phyloP scores from a whole-genome alignment of 2,797 vertebrate genomes.

The Esox lucius region DNA sequence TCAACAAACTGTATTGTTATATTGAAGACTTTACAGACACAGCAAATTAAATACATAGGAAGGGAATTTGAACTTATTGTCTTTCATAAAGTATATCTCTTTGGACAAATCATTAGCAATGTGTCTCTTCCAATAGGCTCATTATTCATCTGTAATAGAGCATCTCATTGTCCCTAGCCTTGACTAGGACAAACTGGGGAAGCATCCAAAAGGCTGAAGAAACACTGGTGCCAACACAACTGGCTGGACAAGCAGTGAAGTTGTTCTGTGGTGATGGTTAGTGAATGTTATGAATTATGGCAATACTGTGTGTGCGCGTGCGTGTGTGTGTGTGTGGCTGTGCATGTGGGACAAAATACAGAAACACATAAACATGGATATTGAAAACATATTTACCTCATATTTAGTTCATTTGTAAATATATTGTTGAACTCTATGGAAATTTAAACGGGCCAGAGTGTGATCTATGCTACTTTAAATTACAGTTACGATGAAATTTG shows the following conservation, averaged over 20 bases:
- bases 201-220: slow-evolving; percentile 64
- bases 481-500: too few species aligned
- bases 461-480: too few species aligned
- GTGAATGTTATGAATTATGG: background rate
- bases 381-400: too few species aligned
- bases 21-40: slow-evolving; percentile 51
- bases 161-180: slow-evolving; percentile 57
- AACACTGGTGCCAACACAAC: slow-evolving; percentile 46
- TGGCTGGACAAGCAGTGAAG: slow-evolving; percentile 35
- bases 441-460: too few species aligned
- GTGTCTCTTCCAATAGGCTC: slow-evolving; percentile 69
- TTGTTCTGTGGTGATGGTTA: slow-evolving; percentile 16
- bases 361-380: too few species aligned
- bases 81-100: slow-evolving; percentile 63
- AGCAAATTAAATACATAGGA: slow-evolving; percentile 40
- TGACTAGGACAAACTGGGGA: slow-evolving; percentile 62
- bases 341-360: background rate
- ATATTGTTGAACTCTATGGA: too few species aligned
- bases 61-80: slow-evolving; percentile 16
- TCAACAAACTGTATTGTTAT: slow-evolving; percentile 66
- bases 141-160: slow-evolving; percentile 70
- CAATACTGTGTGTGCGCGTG: background rate
- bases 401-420: too few species aligned
- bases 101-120: slow-evolving; percentile 69
- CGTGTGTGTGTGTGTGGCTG: slow-evolving; percentile 7